Evolutionary conservation across 2,113 vertebrate species (phyloP).

Genomic region (Aramus guarauna): DNA sequence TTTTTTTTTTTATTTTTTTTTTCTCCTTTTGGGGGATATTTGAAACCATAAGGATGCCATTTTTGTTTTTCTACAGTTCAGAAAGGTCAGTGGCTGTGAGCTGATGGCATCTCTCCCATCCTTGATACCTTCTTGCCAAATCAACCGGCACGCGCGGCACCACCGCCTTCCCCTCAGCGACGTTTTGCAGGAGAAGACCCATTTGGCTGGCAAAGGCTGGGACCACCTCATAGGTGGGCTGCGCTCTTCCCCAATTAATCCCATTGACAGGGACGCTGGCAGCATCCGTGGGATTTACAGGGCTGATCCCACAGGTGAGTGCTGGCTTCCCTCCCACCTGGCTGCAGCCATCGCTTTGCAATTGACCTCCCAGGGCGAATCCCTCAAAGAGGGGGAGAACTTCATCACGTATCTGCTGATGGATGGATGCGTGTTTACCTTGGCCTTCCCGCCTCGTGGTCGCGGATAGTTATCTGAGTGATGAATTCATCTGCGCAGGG

Average conservation of each 20-base stretch:
- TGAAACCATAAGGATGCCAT: not conserved
- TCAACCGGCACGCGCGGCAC: rapidly evolving
- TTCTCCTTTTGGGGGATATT: not conserved
- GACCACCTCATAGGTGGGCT: not conserved
- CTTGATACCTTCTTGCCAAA: not conserved
- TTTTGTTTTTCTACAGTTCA: not conserved
- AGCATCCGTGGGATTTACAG: not conserved
- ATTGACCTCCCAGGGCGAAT: not conserved
- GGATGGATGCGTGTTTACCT: constrained; percentile 9
- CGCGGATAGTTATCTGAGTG: not conserved
- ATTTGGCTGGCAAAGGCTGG: not conserved
- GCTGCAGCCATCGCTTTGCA: rapidly evolving
- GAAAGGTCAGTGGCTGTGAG: not conserved
- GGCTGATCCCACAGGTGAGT: not conserved
- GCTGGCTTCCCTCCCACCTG: not conserved
- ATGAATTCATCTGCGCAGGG: constrained; percentile 6
- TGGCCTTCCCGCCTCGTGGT: not conserved
- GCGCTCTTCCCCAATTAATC: not conserved
- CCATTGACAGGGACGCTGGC: rapidly evolving
- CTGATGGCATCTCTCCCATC: not conserved
- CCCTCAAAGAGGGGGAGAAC: not conserved
- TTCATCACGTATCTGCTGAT: not conserved
- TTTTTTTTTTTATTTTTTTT: not conserved
- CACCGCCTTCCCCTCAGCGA: rapidly evolving
- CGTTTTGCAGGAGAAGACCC: not conserved